Percentiles rank a stretch among this genome's conserved stretches.
Conservation (phyloP, 2,797 vertebrate species). For the Sebastes goodei region DNA sequence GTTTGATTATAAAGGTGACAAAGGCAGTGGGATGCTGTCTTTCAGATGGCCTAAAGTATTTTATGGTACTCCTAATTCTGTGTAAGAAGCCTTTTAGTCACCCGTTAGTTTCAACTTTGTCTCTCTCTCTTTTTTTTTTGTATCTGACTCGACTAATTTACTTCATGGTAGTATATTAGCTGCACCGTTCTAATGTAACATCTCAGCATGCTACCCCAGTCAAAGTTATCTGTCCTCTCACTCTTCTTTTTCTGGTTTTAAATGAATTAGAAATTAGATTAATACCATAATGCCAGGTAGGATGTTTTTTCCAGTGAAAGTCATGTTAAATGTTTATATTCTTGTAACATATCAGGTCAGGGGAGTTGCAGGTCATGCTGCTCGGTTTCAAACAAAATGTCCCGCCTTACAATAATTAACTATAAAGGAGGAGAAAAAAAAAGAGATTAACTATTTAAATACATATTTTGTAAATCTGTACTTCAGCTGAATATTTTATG, state of each 20-base stretch:
- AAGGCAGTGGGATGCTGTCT: not conserved
- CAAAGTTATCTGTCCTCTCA: slow-evolving; percentile 15
- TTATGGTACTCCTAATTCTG: slow-evolving; percentile 11
- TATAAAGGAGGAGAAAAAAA: not conserved
- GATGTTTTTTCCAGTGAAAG: slow-evolving; percentile 35
- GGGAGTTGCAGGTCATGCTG: slow-evolving; percentile 46
- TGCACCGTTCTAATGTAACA: slow-evolving; percentile 37
- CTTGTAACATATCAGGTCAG: slow-evolving; percentile 62
- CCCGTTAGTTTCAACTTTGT: slow-evolving; percentile 20
- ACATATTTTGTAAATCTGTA: slow-evolving; percentile 69
- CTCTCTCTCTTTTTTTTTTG: not conserved
- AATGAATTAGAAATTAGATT: slow-evolving; percentile 21
- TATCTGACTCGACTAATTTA: slow-evolving; percentile 16
- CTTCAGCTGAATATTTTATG: slow-evolving; percentile 64
- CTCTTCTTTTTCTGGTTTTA: slow-evolving; percentile 29
- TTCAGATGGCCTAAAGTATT: not conserved
- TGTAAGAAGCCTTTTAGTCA: slow-evolving; percentile 22
- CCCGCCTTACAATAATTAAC: slow-evolving; percentile 48
- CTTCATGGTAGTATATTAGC: slow-evolving; percentile 35
- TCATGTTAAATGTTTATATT: slow-evolving; percentile 48
- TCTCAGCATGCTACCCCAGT: slow-evolving; percentile 62
- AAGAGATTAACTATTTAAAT: slow-evolving; percentile 66
- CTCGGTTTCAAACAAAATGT: slow-evolving; percentile 36
- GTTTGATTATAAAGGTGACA: not conserved
- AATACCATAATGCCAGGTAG: slow-evolving; percentile 16